Percentiles rank a stretch among this genome's conserved stretches.
Evolutionary conservation across 2,113 vertebrate species (phyloP).

Genomic region (Tachysurus fulvidraco): DNA sequence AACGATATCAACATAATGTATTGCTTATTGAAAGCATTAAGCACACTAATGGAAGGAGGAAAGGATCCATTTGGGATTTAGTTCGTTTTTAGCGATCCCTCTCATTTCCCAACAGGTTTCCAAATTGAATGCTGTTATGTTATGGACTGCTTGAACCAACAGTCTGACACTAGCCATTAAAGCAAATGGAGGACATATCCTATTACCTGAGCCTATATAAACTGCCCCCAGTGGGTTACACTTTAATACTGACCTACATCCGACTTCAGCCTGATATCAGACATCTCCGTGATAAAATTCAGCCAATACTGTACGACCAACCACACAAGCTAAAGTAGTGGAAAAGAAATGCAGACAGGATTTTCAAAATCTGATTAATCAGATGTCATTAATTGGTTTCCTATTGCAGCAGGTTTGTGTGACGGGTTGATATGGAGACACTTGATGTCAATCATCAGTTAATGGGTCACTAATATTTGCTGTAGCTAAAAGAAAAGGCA

Average conservation of each 20-base stretch:
- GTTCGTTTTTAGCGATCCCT: neutral
- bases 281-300: neutral
- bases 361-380: neutral
- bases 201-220: conserved; percentile 2
- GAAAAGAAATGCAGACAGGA: neutral
- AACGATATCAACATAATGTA: conserved; percentile 12
- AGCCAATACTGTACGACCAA: too few species aligned
- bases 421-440: neutral
- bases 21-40: conserved; percentile 25
- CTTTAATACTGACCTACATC: neutral
- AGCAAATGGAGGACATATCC: neutral
- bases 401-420: too few species aligned
- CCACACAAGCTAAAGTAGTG: neutral
- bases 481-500: neutral
- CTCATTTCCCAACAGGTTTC: conserved; percentile 22
- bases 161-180: neutral
- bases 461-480: neutral
- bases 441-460: neutral
- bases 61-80: conserved; percentile 25
- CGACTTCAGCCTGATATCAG: neutral
- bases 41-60: neutral
- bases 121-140: conserved; percentile 23
- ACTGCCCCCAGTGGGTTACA: neutral
- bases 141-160: neutral
- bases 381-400: neutral